These are phyloP conservation scores for Ethmia dodecea DNA, from an alignment of 2,888 invertebrate genomes.

Conservation along the genomic window DNA sequence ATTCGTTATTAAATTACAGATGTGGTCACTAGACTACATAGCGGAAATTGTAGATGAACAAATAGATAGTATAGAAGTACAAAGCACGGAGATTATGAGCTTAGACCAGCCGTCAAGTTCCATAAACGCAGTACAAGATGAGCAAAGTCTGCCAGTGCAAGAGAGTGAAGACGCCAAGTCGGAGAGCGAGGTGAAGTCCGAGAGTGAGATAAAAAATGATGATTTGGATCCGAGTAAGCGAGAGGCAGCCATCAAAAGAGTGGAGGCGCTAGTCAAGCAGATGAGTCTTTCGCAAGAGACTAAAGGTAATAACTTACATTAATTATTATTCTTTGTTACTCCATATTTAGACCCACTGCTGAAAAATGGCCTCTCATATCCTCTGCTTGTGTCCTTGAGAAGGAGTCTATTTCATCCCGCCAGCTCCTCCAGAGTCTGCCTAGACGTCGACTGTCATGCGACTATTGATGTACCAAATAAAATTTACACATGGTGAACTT, in stretches of 20 bases:
- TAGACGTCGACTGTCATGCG: too few relatives aligned
- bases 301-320: too few relatives aligned
- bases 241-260: conserved; percentile 75
- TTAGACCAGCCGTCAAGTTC: conserved; percentile 44
- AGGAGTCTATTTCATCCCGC: too few relatives aligned
- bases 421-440: too few relatives aligned
- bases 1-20: too few relatives aligned
- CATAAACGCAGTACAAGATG: conserved; percentile 41
- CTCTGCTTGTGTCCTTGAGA: too few relatives aligned
- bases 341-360: too few relatives aligned
- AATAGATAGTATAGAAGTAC: conserved; percentile 60
- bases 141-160: conserved; percentile 34
- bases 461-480: too few relatives aligned
- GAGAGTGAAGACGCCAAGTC: conserved; percentile 42
- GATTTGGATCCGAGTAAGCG: conserved; percentile 44
- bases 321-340: too few relatives aligned
- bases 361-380: too few relatives aligned
- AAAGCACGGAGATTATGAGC: conserved; percentile 25
- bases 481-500: too few relatives aligned
- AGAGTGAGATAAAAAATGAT: conserved; percentile 38
- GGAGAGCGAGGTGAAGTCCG: conserved; percentile 31
- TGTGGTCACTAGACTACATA: conserved; percentile 98
- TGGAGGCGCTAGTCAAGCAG: conserved; percentile 85
- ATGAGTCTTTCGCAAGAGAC: conserved; percentile 85
- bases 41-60: conserved; percentile 65